Evolutionary conservation across 1,140 invertebrate species (phyloP).

Genomic region (Drosophila aff.): DNA sequence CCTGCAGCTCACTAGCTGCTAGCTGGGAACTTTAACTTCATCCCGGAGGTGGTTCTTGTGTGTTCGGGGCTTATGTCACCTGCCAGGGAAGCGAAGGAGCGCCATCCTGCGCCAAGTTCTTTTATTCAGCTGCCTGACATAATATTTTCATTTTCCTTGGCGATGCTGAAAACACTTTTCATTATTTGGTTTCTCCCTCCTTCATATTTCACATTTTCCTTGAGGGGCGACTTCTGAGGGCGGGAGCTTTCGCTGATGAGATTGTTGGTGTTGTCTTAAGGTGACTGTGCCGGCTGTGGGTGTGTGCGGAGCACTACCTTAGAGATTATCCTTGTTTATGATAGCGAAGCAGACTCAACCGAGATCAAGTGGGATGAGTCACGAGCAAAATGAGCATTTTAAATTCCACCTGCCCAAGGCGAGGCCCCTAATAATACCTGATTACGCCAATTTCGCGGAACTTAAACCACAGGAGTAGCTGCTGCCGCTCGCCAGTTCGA

Average conservation of each 20-base stretch:
- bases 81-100: conserved; percentile 24
- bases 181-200: conserved; percentile 65
- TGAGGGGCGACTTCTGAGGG: conserved; percentile 12
- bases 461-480: conserved; percentile 1
- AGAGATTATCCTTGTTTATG: conserved; percentile 32
- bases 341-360: conserved; percentile 23
- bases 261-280: conserved; percentile 43
- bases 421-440: conserved; percentile 12
- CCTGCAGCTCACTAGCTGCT: conserved; percentile 45
- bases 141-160: conserved; percentile 72
- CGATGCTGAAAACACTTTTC: conserved; percentile 69
- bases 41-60: conserved; percentile 39
- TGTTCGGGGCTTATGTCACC: conserved; percentile 63
- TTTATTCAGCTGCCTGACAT: conserved; percentile 65
- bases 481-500: background rate
- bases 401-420: background rate
- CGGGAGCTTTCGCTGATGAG: conserved; percentile 48
- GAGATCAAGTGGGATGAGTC: conserved; percentile 19
- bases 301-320: conserved; percentile 6
- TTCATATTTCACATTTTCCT: conserved; percentile 78
- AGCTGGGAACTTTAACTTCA: conserved; percentile 38
- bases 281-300: conserved; percentile 9
- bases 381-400: background rate
- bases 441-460: conserved; percentile 8
- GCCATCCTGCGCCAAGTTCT: conserved; percentile 15